These are phyloP conservation scores for Sabellastarte sp. DNA, from an alignment of 2,888 invertebrate species.

Conservation along the genomic window DNA sequence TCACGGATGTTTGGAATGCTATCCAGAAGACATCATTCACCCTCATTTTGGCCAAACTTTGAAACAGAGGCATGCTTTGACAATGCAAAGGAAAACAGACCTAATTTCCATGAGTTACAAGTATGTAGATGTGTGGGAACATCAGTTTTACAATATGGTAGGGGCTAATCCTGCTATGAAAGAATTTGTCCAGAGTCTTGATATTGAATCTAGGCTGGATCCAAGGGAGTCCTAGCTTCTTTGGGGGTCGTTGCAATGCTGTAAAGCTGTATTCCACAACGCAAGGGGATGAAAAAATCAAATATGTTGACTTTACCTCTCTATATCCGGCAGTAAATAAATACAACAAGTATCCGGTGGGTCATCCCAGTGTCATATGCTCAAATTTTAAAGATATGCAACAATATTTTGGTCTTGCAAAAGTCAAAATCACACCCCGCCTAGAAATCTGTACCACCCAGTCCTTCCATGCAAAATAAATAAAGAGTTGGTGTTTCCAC, in stretches of 20 bases:
- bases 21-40: neutral
- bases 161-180: neutral
- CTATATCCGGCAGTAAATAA: neutral
- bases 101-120: neutral
- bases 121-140: neutral
- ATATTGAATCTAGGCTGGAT: neutral
- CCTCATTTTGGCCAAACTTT: neutral
- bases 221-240: neutral
- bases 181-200: neutral
- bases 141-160: neutral
- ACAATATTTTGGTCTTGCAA: neutral
- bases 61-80: neutral
- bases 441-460: neutral
- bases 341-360: neutral
- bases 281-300: neutral
- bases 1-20: neutral
- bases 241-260: neutral
- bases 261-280: neutral
- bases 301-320: neutral
- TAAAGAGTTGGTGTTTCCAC: neutral
- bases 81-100: neutral
- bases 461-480: neutral
- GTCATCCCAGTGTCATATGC: neutral
- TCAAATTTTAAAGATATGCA: neutral
- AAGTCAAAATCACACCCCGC: neutral